These are phyloP conservation scores for Ophion slaviceki DNA, from an alignment of 2,888 invertebrate species.

Conservation along the genomic window DNA sequence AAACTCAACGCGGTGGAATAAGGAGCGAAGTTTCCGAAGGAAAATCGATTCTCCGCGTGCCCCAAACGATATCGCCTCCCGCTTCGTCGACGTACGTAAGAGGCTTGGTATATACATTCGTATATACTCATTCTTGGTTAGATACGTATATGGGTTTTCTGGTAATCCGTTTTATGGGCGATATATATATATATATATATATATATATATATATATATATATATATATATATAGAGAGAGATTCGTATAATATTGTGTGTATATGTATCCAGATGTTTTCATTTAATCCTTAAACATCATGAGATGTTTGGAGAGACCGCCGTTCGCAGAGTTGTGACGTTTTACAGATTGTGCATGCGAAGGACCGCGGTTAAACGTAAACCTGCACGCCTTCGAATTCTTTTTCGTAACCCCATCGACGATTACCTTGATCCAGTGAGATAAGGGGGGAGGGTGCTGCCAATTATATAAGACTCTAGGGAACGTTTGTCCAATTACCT, in stretches of 20 bases:
- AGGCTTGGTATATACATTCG: not conserved
- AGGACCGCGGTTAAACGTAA: too few relatives aligned
- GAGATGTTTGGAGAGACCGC: not conserved
- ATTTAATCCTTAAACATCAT: constrained; percentile 27
- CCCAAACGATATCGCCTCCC: constrained; percentile 21
- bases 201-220: not conserved
- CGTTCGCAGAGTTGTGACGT: not conserved
- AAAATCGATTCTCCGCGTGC: constrained; percentile 50
- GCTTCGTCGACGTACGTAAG: not conserved
- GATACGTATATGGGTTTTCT: constrained; percentile 23
- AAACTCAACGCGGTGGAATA: constrained; percentile 63
- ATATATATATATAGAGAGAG: too few relatives aligned
- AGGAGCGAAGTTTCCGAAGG: constrained; percentile 44
- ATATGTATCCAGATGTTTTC: not conserved
- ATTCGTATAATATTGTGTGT: too few relatives aligned
- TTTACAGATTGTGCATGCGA: too few relatives aligned
- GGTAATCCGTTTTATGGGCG: constrained; percentile 34
- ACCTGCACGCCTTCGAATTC: too few relatives aligned
- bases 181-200: not conserved
- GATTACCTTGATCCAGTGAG: too few relatives aligned
- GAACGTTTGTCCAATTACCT: too few relatives aligned
- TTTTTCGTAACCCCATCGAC: too few relatives aligned
- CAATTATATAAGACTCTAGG: too few relatives aligned
- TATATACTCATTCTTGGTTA: constrained; percentile 14
- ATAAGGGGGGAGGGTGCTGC: too few relatives aligned